Evolutionary conservation across 1,140 invertebrate species (phyloP).

Genomic region (Bombus sylvicola): DNA sequence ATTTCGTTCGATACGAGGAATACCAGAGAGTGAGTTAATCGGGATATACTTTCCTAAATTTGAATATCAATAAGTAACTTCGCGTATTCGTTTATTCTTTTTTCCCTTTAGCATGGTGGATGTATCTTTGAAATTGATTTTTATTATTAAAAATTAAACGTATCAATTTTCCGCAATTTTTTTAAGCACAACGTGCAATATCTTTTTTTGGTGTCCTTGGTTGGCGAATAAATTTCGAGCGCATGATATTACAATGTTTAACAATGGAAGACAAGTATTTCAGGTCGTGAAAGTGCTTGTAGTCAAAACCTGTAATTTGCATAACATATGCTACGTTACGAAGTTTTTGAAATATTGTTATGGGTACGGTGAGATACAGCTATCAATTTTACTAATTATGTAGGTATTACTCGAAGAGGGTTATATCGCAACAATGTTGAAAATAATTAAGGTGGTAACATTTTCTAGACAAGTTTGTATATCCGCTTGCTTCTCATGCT

Average conservation of each 20-base stretch:
- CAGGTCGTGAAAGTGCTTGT: neutral
- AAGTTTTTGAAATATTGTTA: constrained; percentile 11
- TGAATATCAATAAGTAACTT: neutral
- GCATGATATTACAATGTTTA: neutral
- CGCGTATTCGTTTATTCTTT: neutral
- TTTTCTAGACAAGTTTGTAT: neutral
- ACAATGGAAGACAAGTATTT: constrained; percentile 11
- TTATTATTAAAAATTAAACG: neutral
- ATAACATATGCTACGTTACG: constrained; percentile 1
- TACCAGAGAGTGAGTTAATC: neutral
- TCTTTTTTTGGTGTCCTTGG: neutral
- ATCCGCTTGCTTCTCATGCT: no score
- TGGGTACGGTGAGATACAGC: neutral
- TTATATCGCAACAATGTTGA: neutral
- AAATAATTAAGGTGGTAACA: neutral
- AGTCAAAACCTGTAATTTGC: constrained; percentile 4
- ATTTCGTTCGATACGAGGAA: neutral
- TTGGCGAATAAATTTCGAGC: neutral
- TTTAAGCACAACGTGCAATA: neutral
- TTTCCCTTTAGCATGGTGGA: neutral
- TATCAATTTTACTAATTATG: constrained; percentile 13
- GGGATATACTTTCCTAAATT: neutral
- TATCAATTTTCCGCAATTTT: neutral
- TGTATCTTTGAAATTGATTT: neutral
- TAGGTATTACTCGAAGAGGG: neutral